Evolutionary conservation across 2,113 vertebrate species (phyloP).

Genomic region (Strix aluco): DNA sequence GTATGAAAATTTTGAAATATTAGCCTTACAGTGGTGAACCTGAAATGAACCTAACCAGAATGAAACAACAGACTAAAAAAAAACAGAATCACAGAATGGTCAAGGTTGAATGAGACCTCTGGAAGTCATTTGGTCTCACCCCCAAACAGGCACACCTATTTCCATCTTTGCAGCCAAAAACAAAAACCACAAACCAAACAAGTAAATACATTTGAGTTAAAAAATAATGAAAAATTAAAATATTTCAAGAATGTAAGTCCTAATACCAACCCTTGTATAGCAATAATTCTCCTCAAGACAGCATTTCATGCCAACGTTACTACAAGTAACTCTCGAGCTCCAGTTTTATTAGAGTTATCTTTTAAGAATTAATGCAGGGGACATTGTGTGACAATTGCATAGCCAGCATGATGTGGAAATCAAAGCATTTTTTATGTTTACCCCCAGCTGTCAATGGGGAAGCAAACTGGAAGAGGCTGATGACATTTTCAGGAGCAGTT

Average conservation of each 20-base stretch:
- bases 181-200: neutral
- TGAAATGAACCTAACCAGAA: neutral
- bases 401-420: neutral
- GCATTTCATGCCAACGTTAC: neutral
- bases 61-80: neutral
- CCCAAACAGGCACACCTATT: neutral
- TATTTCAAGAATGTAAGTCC: neutral
- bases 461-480: neutral
- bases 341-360: neutral
- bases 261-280: neutral
- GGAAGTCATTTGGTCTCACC: neutral
- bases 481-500: neutral
- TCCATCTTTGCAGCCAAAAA: neutral
- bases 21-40: neutral
- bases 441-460: accelerated
- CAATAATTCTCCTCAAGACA: neutral
- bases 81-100: neutral
- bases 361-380: neutral
- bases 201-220: neutral
- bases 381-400: neutral
- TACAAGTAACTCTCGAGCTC: neutral
- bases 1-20: neutral
- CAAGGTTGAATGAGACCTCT: neutral
- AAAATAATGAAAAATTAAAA: neutral
- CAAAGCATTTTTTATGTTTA: neutral